Conservation (phyloP, 1,140 invertebrate species). For the Psix sp. region DNA sequence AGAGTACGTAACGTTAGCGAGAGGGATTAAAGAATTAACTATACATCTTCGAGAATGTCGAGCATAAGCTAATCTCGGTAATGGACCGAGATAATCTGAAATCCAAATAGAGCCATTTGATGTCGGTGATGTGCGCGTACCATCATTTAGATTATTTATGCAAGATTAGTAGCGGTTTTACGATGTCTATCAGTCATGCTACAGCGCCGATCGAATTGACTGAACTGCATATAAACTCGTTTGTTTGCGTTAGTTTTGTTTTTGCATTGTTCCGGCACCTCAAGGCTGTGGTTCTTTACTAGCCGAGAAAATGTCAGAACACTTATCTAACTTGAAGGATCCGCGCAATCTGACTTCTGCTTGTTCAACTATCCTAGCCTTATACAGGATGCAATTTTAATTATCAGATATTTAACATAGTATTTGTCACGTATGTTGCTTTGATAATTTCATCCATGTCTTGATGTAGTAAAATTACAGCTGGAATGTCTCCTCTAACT, state of each 20-base stretch:
- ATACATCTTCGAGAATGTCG: slow-evolving; percentile 41
- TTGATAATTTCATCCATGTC: too few relatives aligned
- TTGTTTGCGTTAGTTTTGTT: slow-evolving; percentile 44
- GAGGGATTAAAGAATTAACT: slow-evolving; percentile 51
- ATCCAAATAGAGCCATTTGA: slow-evolving; percentile 61
- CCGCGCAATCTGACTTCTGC: too few relatives aligned
- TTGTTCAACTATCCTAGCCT: too few relatives aligned
- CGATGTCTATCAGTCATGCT: slow-evolving; percentile 48
- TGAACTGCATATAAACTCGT: slow-evolving; percentile 26
- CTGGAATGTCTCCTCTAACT: too few relatives aligned
- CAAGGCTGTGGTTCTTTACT: too few relatives aligned
- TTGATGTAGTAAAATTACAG: too few relatives aligned
- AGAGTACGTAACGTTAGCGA: slow-evolving; percentile 10
- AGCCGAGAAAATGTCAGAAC: too few relatives aligned
- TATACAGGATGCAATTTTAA: too few relatives aligned
- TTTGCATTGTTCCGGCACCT: slow-evolving; percentile 43
- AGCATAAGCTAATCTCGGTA: slow-evolving; percentile 52
- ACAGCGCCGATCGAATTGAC: slow-evolving; percentile 40
- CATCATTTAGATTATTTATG: slow-evolving; percentile 60
- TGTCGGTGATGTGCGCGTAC: slow-evolving; percentile 42
- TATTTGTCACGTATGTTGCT: too few relatives aligned
- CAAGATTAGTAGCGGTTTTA: slow-evolving; percentile 50
- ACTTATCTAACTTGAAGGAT: too few relatives aligned
- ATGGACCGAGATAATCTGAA: slow-evolving; percentile 59
- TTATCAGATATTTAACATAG: too few relatives aligned